Percentiles rank a stretch among this genome's conserved stretches.
Evolutionary conservation across 2,113 vertebrate genomes (phyloP).

Genomic region (Chaenocephalus aceratus): DNA sequence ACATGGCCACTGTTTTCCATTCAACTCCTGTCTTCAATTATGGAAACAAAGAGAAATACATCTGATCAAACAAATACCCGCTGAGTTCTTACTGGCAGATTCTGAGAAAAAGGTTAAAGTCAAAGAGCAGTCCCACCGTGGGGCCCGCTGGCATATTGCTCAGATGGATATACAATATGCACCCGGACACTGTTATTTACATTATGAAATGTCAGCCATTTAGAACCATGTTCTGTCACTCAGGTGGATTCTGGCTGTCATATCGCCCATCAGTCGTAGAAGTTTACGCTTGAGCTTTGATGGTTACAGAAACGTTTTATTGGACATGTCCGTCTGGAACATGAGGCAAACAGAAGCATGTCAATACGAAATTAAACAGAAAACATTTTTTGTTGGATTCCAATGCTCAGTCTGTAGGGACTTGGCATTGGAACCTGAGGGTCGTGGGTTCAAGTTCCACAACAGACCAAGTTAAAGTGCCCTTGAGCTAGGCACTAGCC

Average conservation of each 20-base stretch:
- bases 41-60: background rate
- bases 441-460: too few relatives aligned
- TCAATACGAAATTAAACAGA: conserved; percentile 27
- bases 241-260: conserved; percentile 36
- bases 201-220: conserved; percentile 76
- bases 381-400: too few relatives aligned
- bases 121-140: conserved; percentile 44
- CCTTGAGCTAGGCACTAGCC: too few relatives aligned
- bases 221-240: conserved; percentile 50
- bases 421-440: too few relatives aligned
- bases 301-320: background rate
- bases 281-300: conserved; percentile 38
- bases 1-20: background rate
- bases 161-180: conserved; percentile 47
- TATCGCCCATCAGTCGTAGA: conserved; percentile 39
- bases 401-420: too few relatives aligned
- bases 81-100: conserved; percentile 23
- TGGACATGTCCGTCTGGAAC: conserved; percentile 27
- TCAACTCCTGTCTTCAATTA: background rate
- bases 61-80: conserved; percentile 20
- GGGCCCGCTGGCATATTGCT: conserved; percentile 58
- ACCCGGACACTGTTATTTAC: conserved; percentile 63
- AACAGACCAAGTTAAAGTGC: too few relatives aligned
- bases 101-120: conserved; percentile 63
- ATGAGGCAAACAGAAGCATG: background rate